Conservation (phyloP, 2,113 vertebrate genomes). For the Mastomys natalensis region DNA sequence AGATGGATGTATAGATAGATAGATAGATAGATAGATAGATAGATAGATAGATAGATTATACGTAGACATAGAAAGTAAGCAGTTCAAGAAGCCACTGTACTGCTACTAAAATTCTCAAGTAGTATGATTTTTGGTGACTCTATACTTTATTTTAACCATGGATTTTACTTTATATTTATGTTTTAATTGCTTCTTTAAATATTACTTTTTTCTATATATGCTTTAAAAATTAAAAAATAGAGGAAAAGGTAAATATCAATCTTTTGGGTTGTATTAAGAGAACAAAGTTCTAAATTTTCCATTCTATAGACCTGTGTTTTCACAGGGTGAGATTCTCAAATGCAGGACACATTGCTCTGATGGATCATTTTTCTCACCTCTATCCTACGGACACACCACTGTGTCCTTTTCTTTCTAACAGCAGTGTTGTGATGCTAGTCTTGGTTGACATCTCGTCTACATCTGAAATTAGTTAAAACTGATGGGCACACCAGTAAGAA, state of each 20-base stretch:
- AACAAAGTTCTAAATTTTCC: background rate
- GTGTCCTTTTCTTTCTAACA: background rate
- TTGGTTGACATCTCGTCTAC: no score
- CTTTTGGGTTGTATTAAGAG: background rate
- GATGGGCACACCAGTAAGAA: no score
- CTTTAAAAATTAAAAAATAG: background rate
- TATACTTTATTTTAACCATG: background rate
- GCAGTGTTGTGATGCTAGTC: background rate
- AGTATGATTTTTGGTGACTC: background rate
- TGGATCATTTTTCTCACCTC: background rate
- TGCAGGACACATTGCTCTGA: background rate
- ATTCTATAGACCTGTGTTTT: background rate
- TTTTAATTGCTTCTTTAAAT: background rate
- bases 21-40: background rate
- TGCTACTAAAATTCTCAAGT: background rate
- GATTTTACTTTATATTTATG: background rate
- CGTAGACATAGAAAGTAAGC: background rate
- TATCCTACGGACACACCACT: background rate
- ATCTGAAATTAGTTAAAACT: background rate
- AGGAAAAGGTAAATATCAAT: background rate
- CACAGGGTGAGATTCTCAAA: background rate
- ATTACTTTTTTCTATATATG: background rate
- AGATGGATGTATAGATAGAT: no score
- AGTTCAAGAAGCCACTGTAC: background rate
- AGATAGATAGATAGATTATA: background rate